Evolutionary conservation across 2,113 vertebrate genomes (phyloP), one percentile per base, ranked within the genome.

Genomic region (Gnathonemus longibarbis): DNA sequence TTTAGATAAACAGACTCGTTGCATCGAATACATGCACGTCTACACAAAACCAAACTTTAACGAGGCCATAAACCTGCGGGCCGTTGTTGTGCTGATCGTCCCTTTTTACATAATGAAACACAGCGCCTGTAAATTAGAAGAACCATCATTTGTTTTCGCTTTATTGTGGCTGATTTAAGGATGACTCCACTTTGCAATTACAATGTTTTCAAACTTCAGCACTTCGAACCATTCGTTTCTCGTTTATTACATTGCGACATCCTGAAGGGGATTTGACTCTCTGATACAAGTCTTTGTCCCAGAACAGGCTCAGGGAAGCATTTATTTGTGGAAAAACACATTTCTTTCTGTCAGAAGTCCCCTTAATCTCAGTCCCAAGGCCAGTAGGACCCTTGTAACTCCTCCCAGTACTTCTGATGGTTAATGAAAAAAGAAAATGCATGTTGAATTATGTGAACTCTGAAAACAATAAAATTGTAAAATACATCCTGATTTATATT

Each of bases 301-400:
- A 77, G 11, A 46, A 42, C 50, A 87, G 27, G 35, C 48, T 56
- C 35, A 84, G 11, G 46, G 48, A 45, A 84, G 52, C 1, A 83
- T 83, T 89, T 89, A 85, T 58, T 58, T 39, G 46, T 45, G 13
- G 24, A 86, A 74, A 90, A 87, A 45, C 86, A 90, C 27, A 21
- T 8, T 35, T 56, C 45, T 87, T 50, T 74, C 17, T 50, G 19
- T 24, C 24, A 90, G 85, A 90, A 74, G 53, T 42, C 58, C 84
- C 46, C 85, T 90, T 88, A 49, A 52, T 90, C 24, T 87, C 48
- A 80, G 45, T 62, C 10, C 27, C 48, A 87, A 87, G 35, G 62
- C 77, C 19, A 74, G n/a, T 15, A 31, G 48, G 19, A 27, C 31
- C 27, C 31, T 39, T 49, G 58, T 31, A 56, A 13, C 31, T 31